These are phyloP conservation scores for Zaprionus ghesquierei DNA, from an alignment of 1,140 invertebrate genomes.

Conservation along the genomic window DNA sequence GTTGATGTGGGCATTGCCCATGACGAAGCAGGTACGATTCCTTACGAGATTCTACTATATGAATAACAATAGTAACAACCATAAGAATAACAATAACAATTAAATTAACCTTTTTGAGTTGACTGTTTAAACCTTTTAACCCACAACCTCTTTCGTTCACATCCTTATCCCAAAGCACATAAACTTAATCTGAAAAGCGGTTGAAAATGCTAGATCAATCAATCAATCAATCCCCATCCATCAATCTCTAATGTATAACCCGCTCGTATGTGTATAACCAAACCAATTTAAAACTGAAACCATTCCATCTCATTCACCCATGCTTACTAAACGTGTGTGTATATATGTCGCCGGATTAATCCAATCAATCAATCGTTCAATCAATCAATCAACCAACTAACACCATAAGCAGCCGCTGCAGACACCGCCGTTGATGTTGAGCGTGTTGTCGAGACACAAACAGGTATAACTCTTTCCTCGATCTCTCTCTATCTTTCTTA, in stretches of 20 bases:
- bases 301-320: conserved; percentile 70
- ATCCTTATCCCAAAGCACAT: conserved; percentile 18
- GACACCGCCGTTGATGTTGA: conserved; percentile 71
- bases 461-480: conserved; percentile 59
- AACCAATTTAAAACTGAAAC: conserved; percentile 53
- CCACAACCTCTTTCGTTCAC: conserved; percentile 2
- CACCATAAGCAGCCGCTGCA: conserved; percentile 54
- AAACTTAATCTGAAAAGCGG: conserved; percentile 28
- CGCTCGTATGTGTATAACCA: conserved; percentile 31
- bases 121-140: background rate
- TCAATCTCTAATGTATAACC: conserved; percentile 5
- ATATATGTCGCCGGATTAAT: conserved; percentile 25
- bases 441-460: conserved; percentile 74
- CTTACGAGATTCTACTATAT: background rate
- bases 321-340: conserved; percentile 47
- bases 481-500: background rate
- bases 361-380: conserved; percentile 48
- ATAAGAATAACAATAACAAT: background rate
- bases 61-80: background rate
- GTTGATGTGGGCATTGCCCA: conserved; percentile 82
- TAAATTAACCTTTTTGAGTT: no score
- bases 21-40: conserved; percentile 68
- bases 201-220: conserved; percentile 14
- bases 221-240: conserved; percentile 6
- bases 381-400: conserved; percentile 52